phyloP scores from a whole-genome alignment of 2,113 vertebrate genomes.

The Labrus mixtus region DNA sequence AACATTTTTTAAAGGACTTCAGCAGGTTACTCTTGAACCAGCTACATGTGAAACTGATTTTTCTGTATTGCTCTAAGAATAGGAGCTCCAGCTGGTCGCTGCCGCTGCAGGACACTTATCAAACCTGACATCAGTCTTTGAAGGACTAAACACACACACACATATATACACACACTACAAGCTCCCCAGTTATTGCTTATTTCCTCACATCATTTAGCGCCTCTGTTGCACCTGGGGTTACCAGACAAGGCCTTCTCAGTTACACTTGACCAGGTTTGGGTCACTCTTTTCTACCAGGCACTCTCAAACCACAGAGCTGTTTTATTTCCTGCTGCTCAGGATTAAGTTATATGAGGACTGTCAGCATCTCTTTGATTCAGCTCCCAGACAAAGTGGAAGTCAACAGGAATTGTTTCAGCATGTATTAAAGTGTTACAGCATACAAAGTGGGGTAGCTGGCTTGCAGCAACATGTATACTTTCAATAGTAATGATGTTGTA shows the following conservation, averaged over 20 bases:
- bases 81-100: slow-evolving; percentile 53
- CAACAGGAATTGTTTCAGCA: slow-evolving; percentile 64
- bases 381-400: slow-evolving; percentile 52
- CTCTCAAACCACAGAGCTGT: slow-evolving; percentile 55
- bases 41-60: slow-evolving; percentile 33
- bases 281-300: slow-evolving; percentile 26
- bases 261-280: slow-evolving; percentile 61
- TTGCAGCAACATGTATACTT: no score
- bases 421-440: slow-evolving; percentile 46
- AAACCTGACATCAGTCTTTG: slow-evolving; percentile 47
- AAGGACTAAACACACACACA: slow-evolving; percentile 9
- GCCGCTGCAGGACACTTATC: slow-evolving; percentile 50
- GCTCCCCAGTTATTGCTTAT: slow-evolving; percentile 55
- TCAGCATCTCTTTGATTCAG: slow-evolving; percentile 74
- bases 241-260: slow-evolving; percentile 69
- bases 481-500: no score
- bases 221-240: slow-evolving; percentile 58
- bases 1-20: neutral
- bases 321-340: slow-evolving; percentile 65
- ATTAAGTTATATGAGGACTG: slow-evolving; percentile 79
- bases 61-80: slow-evolving; percentile 2
- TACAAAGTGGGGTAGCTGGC: slow-evolving; percentile 41
- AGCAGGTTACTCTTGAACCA: slow-evolving; percentile 10
- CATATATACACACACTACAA: slow-evolving; percentile 24
- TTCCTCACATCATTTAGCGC: slow-evolving; percentile 70